Evolutionary conservation across 2,888 invertebrate species (phyloP).

Genomic region (Meganola albula): DNA sequence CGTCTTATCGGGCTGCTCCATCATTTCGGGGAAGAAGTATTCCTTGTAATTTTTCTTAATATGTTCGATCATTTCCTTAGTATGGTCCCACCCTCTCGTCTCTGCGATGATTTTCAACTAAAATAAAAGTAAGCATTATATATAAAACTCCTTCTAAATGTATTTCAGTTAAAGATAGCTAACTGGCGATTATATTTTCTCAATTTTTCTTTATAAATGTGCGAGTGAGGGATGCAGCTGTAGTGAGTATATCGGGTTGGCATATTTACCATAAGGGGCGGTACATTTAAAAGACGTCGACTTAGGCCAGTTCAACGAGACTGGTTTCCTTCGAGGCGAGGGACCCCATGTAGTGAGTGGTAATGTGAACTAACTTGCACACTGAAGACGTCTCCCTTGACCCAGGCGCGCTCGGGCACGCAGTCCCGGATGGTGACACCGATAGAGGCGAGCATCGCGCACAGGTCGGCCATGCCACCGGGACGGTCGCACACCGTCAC

Average conservation of each 20-base stretch:
- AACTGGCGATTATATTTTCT: too few relatives aligned
- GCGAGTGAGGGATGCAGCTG: too few relatives aligned
- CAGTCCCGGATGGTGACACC: conserved; percentile 95
- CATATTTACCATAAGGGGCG: too few relatives aligned
- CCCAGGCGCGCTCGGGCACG: conserved; percentile 96
- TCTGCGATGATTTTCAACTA: conserved; percentile 92
- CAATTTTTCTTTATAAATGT: too few relatives aligned
- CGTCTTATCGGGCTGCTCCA: conserved; percentile 1
- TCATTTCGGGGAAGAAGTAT: conserved; percentile 32
- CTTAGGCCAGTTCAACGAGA: too few relatives aligned
- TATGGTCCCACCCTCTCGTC: conserved; percentile 89
- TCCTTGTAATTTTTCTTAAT: conserved; percentile 81
- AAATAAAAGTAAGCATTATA: conserved; percentile 21
- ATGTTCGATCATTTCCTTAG: conserved; percentile 60
- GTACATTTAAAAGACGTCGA: too few relatives aligned
- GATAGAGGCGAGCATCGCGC: conserved; percentile 82
- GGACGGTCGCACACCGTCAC: conserved; percentile 88
- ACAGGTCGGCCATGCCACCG: conserved; percentile 91
- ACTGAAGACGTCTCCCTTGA: conserved; percentile 89
- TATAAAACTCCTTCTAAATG: too few relatives aligned
- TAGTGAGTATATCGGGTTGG: too few relatives aligned
- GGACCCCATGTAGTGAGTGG: too few relatives aligned
- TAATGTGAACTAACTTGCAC: conserved; percentile 50
- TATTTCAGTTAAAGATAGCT: too few relatives aligned
- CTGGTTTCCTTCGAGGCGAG: too few relatives aligned